A percentile compares a stretch with the other conserved stretches of the same genome.
phyloP scores from a whole-genome alignment of 53 echinoderm and acorn worm species.

The Echinometra lucunter region DNA sequence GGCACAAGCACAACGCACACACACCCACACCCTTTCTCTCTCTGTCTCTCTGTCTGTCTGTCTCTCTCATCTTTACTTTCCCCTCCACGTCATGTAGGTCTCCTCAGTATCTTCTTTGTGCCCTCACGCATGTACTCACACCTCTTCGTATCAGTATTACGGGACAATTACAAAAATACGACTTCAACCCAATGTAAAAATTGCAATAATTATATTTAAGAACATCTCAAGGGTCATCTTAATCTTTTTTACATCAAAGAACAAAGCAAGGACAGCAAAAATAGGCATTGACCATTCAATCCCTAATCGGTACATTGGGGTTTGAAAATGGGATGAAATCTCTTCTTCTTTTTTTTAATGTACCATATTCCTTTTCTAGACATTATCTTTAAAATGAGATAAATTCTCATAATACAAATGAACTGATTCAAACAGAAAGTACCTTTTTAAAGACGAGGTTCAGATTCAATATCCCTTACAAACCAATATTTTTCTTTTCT shows the following conservation, averaged over 20 bases:
- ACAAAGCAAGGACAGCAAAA: constrained; percentile 20
- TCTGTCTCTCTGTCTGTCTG: not conserved
- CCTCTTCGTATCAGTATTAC: not conserved
- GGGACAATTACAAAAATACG: not conserved
- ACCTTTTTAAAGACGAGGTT: not conserved
- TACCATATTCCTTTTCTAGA: not conserved
- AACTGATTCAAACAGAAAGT: not conserved
- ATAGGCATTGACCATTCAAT: constrained; percentile 13
- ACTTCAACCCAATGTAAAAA: not conserved
- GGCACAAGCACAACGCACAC: not conserved
- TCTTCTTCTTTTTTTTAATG: not conserved
- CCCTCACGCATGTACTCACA: not conserved
- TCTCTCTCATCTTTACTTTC: not conserved
- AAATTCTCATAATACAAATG: not conserved
- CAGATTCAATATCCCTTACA: not conserved
- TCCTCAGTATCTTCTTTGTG: no score
- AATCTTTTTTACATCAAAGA: not conserved
- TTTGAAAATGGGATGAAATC: not conserved
- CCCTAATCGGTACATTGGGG: not conserved
- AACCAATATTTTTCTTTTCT: not conserved
- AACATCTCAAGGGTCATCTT: constrained; percentile 21
- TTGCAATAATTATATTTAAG: constrained; percentile 46
- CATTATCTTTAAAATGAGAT: not conserved
- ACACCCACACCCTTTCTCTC: not conserved
- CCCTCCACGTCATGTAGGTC: not conserved